Base-by-base conservation (phyloP, 2,113 vertebrate species). In the Chlorocebus sabaeus region DNA sequence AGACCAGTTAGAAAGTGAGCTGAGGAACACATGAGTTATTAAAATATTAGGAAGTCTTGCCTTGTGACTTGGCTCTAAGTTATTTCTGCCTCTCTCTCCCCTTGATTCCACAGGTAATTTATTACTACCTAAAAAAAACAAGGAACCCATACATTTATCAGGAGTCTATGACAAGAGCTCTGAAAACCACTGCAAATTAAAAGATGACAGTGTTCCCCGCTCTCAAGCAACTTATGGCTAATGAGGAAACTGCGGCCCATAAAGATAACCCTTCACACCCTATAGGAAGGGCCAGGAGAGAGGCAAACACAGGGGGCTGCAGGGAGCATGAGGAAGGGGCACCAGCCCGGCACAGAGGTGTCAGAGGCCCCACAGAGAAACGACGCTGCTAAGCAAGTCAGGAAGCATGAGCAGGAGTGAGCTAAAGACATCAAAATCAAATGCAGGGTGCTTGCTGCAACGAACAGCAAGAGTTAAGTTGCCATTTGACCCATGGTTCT, bases 91-190 rank as follows among this genome's bases (percentile, higher is more conserved):
- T 96, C 76, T 94, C 73, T 52, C 64, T 14, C 91, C 40, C 38
- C 13, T 61, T 93, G 50, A 40, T 73, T 93, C 78, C n/a, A 89
- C 30, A 32, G 32, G 4, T n/a, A 95, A 91, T 78, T 59, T 95
- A 91, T 82, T 85, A 89, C 8, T 91, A 91, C 84, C 75, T 68
- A 88, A 90, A 93, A 92, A 78, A 96, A 97, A 52, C 35, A 90
- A 92, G 92, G 89, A 67, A 59, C 25, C 43, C 59, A 85, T 72
- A 78, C 30, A 94, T 81, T 88, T 92, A 61, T 52, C 81, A 55
- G 52, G 52, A 76, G 84, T 22, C 22, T 79, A 95, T 50, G 43
- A 84, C 10, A 82, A 50, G 73, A 95, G 97, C 50, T 67, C 23
- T 88, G 72, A 76, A 96, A 95, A 96, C 57, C 52, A 76, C 11